phyloP scores from a whole-genome alignment of 2,888 invertebrate species.

The Brenthis daphne region DNA sequence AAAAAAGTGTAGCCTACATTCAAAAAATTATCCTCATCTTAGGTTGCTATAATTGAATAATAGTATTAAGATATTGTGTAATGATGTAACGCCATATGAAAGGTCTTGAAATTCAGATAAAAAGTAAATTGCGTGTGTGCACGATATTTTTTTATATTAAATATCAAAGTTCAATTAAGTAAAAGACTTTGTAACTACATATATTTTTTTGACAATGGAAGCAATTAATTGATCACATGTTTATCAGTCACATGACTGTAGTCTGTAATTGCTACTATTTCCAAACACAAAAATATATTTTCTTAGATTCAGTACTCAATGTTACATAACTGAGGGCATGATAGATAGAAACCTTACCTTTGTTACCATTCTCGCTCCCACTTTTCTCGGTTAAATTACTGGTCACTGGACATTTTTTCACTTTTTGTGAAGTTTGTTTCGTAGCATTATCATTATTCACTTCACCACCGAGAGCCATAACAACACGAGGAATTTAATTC shows the following conservation, averaged over 20 bases:
- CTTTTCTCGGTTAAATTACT: constrained; percentile 71
- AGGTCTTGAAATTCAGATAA: background rate
- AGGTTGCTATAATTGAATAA: background rate
- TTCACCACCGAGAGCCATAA: constrained; percentile 83
- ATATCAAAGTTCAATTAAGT: constrained; percentile 10
- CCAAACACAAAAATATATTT: constrained; percentile 47
- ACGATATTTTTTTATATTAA: background rate
- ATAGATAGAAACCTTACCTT: constrained; percentile 72
- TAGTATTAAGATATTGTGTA: constrained; percentile 39
- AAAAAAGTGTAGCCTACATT: background rate
- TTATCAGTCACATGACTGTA: constrained; percentile 69
- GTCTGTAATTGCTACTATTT: constrained; percentile 40
- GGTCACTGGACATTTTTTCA: constrained; percentile 76
- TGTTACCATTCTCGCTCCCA: constrained; percentile 69
- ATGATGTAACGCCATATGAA: constrained; percentile 25
- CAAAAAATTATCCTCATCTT: too few species aligned
- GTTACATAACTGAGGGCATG: constrained; percentile 80
- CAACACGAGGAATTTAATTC: constrained; percentile 80
- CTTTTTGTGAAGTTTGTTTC: constrained; percentile 75
- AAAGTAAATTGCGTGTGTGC: background rate
- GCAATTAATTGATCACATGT: constrained; percentile 61
- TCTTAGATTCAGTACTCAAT: constrained; percentile 58
- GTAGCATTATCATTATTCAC: constrained; percentile 80
- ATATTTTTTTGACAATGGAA: constrained; percentile 17
- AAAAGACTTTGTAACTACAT: background rate